Evolutionary conservation across 2,888 invertebrate genomes (phyloP).

Genomic region (Parnassius glacialis): DNA sequence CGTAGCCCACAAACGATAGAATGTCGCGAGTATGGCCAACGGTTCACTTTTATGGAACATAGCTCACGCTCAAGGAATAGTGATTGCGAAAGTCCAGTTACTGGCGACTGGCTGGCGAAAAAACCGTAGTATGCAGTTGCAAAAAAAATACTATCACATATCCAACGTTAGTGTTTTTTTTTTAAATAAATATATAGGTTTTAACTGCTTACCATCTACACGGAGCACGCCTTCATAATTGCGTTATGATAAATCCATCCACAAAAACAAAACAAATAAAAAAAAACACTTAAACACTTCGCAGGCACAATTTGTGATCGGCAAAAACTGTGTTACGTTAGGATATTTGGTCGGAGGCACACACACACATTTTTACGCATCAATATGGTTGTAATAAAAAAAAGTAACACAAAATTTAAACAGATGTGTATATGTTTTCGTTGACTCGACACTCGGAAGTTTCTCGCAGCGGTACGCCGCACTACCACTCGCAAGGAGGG

Average conservation of each 20-base stretch:
- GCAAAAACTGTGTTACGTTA: constrained; percentile 39
- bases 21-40: constrained; percentile 53
- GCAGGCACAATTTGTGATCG: constrained; percentile 59
- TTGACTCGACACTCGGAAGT: constrained; percentile 60
- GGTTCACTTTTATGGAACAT: constrained; percentile 66
- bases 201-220: constrained; percentile 42
- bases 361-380: constrained; percentile 56
- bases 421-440: constrained; percentile 77
- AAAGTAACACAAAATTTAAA: constrained; percentile 73
- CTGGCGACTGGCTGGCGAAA: constrained; percentile 44
- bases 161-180: neutral
- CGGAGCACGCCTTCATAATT: constrained; percentile 67
- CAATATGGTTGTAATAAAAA: constrained; percentile 52
- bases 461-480: constrained; percentile 29
- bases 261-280: constrained; percentile 44
- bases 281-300: constrained; percentile 68
- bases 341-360: constrained; percentile 42
- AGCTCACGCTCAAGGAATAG: constrained; percentile 70
- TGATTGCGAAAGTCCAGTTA: constrained; percentile 79
- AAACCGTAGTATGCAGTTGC: constrained; percentile 33
- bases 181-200: constrained; percentile 22
- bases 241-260: constrained; percentile 71
- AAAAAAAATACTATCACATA: constrained; percentile 25
- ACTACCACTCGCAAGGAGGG: constrained; percentile 44
- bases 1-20: constrained; percentile 49